Evolutionary conservation across 2,113 vertebrate genomes (phyloP).

Genomic region (Tenrec ecaudatus): DNA sequence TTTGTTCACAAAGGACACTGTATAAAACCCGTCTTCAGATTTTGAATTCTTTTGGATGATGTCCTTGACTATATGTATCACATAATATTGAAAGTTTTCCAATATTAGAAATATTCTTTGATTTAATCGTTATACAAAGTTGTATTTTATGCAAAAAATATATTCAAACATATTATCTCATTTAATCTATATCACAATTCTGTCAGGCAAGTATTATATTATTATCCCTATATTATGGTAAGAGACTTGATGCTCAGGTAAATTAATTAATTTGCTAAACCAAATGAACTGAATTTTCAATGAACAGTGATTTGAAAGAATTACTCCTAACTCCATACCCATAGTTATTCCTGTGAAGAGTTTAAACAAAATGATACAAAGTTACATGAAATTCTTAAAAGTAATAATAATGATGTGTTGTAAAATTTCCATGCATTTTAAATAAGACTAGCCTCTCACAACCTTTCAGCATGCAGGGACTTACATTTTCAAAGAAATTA

Average conservation of each 20-base stretch:
- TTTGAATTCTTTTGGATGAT: neutral
- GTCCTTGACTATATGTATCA: neutral
- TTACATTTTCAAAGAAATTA: conserved; percentile 64
- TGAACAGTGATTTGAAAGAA: conserved; percentile 47
- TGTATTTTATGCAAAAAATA: neutral
- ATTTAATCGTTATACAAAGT: neutral
- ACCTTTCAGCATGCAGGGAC: neutral
- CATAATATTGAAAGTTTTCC: neutral
- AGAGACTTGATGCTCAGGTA: conserved; percentile 30
- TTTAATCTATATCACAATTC: neutral
- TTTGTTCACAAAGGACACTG: neutral
- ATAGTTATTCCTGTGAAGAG: neutral
- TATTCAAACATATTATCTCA: neutral
- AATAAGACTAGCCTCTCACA: conserved; percentile 40
- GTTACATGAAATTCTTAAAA: conserved; percentile 17
- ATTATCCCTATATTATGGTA: neutral
- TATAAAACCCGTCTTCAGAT: neutral
- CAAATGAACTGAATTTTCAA: conserved; percentile 46
- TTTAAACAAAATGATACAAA: conserved; percentile 54
- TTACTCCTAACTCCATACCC: conserved; percentile 30
- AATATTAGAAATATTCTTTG: neutral
- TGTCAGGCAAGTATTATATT: conserved; percentile 6
- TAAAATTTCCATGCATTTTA: conserved; percentile 63
- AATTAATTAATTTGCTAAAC: conserved; percentile 59
- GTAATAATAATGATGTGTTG: conserved; percentile 56